Percentiles rank a stretch among this genome's conserved stretches.
Conservation (phyloP, 2,888 invertebrate species). For the Clanis bilineata region DNA sequence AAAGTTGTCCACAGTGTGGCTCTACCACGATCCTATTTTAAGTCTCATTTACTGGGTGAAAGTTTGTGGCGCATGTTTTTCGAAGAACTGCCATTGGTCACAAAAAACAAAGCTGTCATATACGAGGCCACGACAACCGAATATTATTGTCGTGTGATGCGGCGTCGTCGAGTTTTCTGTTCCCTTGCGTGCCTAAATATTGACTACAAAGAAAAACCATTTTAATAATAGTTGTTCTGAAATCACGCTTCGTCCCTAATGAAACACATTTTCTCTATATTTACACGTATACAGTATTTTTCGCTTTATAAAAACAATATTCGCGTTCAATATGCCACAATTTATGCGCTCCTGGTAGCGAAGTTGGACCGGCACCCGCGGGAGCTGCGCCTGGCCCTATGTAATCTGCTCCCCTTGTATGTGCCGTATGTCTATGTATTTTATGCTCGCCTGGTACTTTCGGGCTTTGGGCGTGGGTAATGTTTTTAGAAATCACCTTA, state of each 20-base stretch:
- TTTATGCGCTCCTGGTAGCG: slow-evolving; percentile 37
- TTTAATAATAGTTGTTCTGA: not conserved
- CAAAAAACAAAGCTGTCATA: too few relatives aligned
- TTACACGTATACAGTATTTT: not conserved
- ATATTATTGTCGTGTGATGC: too few relatives aligned
- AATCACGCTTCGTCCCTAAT: not conserved
- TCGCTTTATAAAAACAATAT: slow-evolving; percentile 4
- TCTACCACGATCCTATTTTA: too few relatives aligned
- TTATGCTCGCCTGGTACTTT: slow-evolving; percentile 40
- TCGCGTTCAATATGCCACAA: slow-evolving; percentile 2
- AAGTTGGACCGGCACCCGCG: slow-evolving; percentile 42
- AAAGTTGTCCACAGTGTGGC: too few relatives aligned
- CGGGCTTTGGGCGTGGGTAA: not conserved
- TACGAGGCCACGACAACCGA: too few relatives aligned
- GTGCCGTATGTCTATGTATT: slow-evolving; percentile 26
- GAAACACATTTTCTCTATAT: not conserved
- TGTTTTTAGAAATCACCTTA: not conserved
- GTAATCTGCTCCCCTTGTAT: slow-evolving; percentile 17
- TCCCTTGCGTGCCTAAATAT: too few relatives aligned
- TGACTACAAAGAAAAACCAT: not conserved
- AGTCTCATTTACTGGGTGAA: too few relatives aligned
- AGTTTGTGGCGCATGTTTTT: too few relatives aligned
- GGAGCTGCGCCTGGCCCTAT: slow-evolving; percentile 44
- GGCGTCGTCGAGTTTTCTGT: too few relatives aligned
- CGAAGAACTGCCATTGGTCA: too few relatives aligned